Evolutionary conservation across 2,113 vertebrate genomes (phyloP).

Genomic region (Sinocyclocheilus anophthalmus): DNA sequence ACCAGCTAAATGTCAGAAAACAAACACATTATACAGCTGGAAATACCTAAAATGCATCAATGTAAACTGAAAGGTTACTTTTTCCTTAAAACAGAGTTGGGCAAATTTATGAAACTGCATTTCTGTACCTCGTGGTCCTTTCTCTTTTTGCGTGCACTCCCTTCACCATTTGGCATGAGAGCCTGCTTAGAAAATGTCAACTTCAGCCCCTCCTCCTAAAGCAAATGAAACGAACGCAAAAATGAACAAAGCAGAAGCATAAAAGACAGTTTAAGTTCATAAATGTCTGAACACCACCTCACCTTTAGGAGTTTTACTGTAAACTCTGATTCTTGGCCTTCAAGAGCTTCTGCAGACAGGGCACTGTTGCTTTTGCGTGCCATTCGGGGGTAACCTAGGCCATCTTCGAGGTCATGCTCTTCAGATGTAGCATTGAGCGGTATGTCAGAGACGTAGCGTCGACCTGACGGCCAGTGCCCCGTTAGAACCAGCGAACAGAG

Average conservation of each 20-base stretch:
- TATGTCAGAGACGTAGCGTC: conserved; percentile 73
- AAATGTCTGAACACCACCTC: background rate
- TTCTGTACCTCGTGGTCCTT: conserved; percentile 73
- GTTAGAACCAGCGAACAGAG: conserved; percentile 83
- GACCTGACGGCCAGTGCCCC: conserved; percentile 85
- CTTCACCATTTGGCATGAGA: conserved; percentile 86
- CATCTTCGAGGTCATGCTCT: conserved; percentile 65
- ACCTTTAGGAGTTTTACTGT: conserved; percentile 82
- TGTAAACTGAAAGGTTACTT: background rate
- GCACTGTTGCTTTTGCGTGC: conserved; percentile 67
- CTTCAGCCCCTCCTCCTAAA: conserved; percentile 90
- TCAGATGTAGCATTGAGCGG: conserved; percentile 64
- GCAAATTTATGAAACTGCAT: background rate
- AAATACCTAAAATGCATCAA: background rate
- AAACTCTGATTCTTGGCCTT: conserved; percentile 77
- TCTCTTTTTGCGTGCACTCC: conserved; percentile 76
- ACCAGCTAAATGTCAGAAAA: conserved; percentile 62
- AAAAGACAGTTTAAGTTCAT: background rate
- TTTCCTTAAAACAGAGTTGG: no score
- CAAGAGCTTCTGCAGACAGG: conserved; percentile 55
- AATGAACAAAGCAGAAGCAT: background rate
- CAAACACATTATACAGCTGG: background rate
- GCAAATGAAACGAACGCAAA: background rate
- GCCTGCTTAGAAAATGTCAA: conserved; percentile 92
- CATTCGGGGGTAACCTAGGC: conserved; percentile 67